phyloP scores from a whole-genome alignment of 2,797 vertebrate genomes.

The Sarcophilus harrisii region DNA sequence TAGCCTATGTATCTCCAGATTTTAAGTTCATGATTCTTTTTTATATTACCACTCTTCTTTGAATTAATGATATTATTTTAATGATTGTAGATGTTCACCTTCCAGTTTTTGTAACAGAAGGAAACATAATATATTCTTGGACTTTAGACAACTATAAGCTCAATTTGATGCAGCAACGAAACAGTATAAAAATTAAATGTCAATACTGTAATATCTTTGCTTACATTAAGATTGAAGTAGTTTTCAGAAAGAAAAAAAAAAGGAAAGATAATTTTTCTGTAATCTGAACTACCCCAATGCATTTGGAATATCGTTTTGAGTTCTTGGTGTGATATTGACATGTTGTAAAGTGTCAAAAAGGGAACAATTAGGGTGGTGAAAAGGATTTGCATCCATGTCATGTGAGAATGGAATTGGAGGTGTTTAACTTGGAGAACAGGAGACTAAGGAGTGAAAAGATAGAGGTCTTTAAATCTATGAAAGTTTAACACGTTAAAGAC shows the following conservation, averaged over 20 bases:
- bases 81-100: background rate
- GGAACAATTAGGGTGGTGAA: too few species aligned
- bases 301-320: too few species aligned
- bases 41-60: background rate
- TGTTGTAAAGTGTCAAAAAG: too few species aligned
- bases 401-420: too few species aligned
- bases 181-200: background rate
- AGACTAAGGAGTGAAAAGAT: too few species aligned
- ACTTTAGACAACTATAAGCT: background rate
- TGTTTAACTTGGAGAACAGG: too few species aligned
- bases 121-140: background rate
- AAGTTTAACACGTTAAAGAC: too few species aligned
- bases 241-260: background rate
- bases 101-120: background rate
- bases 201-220: too few species aligned
- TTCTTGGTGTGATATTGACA: too few species aligned
- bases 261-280: background rate
- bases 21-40: background rate
- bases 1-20: background rate
- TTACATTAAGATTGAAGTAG: too few species aligned
- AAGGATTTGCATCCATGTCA: too few species aligned
- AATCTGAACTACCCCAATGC: background rate
- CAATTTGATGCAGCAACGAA: background rate
- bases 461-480: too few species aligned
- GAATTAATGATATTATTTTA: background rate